A percentile compares a stretch with the other conserved stretches of the same genome.
Evolutionary conservation across 2,888 invertebrate genomes (phyloP).

Genomic region (Tetragonula carbonaria): DNA sequence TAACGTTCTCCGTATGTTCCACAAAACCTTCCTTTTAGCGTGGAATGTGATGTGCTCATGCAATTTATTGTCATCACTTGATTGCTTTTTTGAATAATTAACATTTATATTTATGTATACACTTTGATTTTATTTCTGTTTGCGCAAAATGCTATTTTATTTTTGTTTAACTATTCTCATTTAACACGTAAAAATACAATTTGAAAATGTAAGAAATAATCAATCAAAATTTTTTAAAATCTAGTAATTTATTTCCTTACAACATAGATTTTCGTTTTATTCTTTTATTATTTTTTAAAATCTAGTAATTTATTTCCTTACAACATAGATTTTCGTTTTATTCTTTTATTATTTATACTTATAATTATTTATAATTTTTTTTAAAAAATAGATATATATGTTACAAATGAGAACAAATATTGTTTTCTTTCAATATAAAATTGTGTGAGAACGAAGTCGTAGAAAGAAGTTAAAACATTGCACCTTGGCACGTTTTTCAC

Average conservation of each 20-base stretch:
- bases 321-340: background rate
- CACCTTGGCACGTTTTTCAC: constrained; percentile 21
- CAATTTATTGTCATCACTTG: constrained; percentile 38
- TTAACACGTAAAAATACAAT: background rate
- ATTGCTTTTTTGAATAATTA: constrained; percentile 12
- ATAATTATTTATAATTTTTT: background rate
- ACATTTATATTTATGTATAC: background rate
- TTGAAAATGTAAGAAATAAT: background rate
- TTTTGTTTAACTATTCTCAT: background rate
- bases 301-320: background rate
- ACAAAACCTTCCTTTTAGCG: constrained; percentile 60
- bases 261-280: background rate
- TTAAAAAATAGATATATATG: background rate
- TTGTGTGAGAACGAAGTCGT: background rate
- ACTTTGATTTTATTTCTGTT: background rate
- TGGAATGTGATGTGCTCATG: constrained; percentile 40
- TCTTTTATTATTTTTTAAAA: background rate
- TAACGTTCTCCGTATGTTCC: constrained; percentile 54
- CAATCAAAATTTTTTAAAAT: background rate
- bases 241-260: background rate
- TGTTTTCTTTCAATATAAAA: background rate
- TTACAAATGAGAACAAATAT: background rate
- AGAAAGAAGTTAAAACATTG: constrained; percentile 10
- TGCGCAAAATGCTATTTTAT: background rate
- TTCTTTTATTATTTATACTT: background rate